Conservation (phyloP, 2,888 invertebrate genomes). For the Teleogryllus oceanicus region DNA sequence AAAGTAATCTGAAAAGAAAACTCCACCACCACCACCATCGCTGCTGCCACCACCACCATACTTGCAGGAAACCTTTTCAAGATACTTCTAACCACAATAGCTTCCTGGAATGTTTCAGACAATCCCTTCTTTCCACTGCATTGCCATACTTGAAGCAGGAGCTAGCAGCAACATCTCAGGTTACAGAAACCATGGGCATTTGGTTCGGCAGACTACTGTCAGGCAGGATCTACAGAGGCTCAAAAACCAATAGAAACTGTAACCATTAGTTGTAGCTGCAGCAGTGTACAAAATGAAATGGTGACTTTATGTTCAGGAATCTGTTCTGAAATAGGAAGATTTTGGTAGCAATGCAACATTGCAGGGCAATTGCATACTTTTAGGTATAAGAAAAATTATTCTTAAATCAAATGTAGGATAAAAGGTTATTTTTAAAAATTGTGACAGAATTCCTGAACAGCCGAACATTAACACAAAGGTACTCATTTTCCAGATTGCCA, state of each 20-base stretch:
- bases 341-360: background rate
- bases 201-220: background rate
- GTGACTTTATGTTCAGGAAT: background rate
- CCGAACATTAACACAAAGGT: background rate
- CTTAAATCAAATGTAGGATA: background rate
- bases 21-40: background rate
- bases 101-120: too few relatives aligned
- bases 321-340: background rate
- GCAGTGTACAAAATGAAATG: constrained; percentile 7
- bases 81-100: too few relatives aligned
- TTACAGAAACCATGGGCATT: background rate
- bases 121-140: background rate
- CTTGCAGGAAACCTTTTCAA: background rate
- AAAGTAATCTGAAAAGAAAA: background rate
- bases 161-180: background rate
- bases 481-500: constrained; percentile 5
- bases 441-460: constrained; percentile 1
- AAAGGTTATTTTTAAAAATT: background rate
- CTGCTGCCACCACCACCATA: background rate
- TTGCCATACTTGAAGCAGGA: constrained; percentile 8
- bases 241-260: background rate
- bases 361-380: background rate
- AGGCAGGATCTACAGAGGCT: background rate
- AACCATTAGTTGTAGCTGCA: background rate
- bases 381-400: background rate